These are phyloP conservation scores for Etheostoma spectabile DNA, from an alignment of 2,113 vertebrate genomes.

Conservation along the genomic window DNA sequence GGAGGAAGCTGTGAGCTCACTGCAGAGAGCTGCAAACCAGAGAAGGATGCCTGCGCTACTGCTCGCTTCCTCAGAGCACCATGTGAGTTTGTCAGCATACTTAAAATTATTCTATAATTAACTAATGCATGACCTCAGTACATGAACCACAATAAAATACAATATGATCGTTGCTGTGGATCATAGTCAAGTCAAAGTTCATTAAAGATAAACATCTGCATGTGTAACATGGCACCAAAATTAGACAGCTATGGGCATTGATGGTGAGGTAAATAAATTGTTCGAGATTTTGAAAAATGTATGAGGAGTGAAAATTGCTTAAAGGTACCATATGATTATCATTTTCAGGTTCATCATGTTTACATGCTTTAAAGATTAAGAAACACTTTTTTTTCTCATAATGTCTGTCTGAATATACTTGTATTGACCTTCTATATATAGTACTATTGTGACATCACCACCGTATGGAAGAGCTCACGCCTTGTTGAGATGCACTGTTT, in stretches of 20 bases:
- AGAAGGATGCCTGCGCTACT: slow-evolving; percentile 73
- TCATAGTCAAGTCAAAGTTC: not conserved
- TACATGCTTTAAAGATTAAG: no score
- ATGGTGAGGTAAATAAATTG: not conserved
- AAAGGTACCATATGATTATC: no score
- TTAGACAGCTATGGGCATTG: no score
- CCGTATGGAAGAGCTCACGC: no score
- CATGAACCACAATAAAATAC: not conserved
- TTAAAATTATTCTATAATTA: not conserved
- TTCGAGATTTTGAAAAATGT: not conserved
- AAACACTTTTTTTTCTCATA: no score
- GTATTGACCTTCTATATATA: no score
- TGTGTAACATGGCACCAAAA: not conserved
- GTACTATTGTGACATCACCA: no score
- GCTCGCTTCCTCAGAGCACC: slow-evolving; percentile 71
- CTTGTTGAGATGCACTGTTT: no score
- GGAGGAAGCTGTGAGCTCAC: slow-evolving; percentile 64
- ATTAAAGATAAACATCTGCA: not conserved
- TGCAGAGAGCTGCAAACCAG: slow-evolving; percentile 65
- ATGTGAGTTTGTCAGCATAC: slow-evolving; percentile 61
- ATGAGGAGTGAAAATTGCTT: not conserved
- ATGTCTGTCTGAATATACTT: no score
- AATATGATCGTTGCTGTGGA: not conserved
- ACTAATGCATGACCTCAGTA: not conserved
- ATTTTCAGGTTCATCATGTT: no score